A percentile compares a stretch with the other conserved stretches of the same genome.
phyloP scores from a whole-genome alignment of 2,888 invertebrate species.

The Nemapogon koenigi region DNA sequence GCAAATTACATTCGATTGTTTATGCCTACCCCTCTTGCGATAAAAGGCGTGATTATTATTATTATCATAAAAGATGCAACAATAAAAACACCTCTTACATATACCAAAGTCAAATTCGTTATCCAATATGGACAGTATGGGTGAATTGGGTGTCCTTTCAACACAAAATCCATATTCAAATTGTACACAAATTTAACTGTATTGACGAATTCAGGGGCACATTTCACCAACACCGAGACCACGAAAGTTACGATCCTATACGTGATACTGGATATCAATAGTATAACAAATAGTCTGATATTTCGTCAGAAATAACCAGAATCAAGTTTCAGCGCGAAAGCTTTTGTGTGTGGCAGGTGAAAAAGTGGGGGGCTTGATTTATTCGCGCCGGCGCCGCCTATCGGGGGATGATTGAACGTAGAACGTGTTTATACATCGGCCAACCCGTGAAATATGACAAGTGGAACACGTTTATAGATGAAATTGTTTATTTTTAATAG shows the following conservation, averaged over 20 bases:
- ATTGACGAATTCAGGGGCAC: conserved; percentile 43
- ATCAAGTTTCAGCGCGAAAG: conserved; percentile 61
- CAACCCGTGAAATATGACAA: conserved; percentile 55
- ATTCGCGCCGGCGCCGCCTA: conserved; percentile 59
- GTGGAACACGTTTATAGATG: conserved; percentile 31
- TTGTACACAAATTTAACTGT: conserved; percentile 35
- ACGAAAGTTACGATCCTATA: conserved; percentile 57
- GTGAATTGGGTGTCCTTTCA: no score
- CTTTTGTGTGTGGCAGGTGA: conserved; percentile 66
- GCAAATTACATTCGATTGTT: no score
- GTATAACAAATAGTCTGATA: conserved; percentile 65
- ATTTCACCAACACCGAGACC: conserved; percentile 61
- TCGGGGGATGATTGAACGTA: conserved; percentile 58
- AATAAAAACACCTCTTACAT: no score
- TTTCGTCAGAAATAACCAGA: conserved; percentile 65
- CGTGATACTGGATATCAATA: conserved; percentile 58
- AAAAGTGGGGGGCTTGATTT: conserved; percentile 63
- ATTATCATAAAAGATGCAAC: no score
- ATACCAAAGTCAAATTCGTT: no score
- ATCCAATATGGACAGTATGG: no score
- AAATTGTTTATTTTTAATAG: conserved; percentile 31
- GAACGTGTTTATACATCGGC: conserved; percentile 59
- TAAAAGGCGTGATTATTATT: no score
- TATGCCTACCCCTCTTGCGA: no score
- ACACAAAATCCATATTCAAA: conserved; percentile 5